A percentile compares a stretch with the other conserved stretches of the same genome.
Evolutionary conservation across 2,888 invertebrate species (phyloP).

Genomic region (Lepidochrysops patricia): DNA sequence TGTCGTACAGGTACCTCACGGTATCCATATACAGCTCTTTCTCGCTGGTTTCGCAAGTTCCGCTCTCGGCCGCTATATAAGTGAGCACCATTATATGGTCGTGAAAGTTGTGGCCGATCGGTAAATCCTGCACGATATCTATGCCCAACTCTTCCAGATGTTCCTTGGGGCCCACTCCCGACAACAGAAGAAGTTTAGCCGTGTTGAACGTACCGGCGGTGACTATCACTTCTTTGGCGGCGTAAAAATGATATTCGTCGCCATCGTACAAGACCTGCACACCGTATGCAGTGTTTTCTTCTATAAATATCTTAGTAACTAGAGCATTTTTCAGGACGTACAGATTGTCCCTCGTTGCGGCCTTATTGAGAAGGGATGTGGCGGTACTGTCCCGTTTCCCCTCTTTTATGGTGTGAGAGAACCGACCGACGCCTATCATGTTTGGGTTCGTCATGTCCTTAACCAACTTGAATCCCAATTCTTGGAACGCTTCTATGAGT

Average conservation of each 20-base stretch:
- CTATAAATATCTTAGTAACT: conserved; percentile 42
- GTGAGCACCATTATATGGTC: conserved; percentile 52
- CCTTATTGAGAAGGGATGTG: conserved; percentile 44
- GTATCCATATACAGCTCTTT: conserved; percentile 34
- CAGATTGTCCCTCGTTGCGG: conserved; percentile 32
- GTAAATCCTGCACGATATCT: conserved; percentile 38
- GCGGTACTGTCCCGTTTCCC: conserved; percentile 46
- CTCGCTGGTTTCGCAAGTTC: conserved; percentile 37
- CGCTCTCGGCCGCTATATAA: conserved; percentile 41
- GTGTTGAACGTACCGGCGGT: conserved; percentile 55
- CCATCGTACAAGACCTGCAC: conserved; percentile 32
- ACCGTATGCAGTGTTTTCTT: conserved; percentile 39
- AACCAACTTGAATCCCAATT: conserved; percentile 44
- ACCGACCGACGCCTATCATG: conserved; percentile 47
- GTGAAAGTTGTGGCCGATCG: conserved; percentile 53
- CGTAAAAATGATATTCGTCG: conserved; percentile 33
- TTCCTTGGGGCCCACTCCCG: conserved; percentile 49
- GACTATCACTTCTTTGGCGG: conserved; percentile 45
- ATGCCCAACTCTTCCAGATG: conserved; percentile 38
- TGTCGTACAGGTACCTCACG: conserved; percentile 45
- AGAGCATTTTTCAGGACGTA: conserved; percentile 40
- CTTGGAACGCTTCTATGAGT: conserved; percentile 44
- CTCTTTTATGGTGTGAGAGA: conserved; percentile 48
- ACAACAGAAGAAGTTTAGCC: conserved; percentile 48
- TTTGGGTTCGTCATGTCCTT: conserved; percentile 54